These are phyloP conservation scores for Menidia menidia DNA, from an alignment of 2,797 vertebrate species.

Conservation along the genomic window DNA sequence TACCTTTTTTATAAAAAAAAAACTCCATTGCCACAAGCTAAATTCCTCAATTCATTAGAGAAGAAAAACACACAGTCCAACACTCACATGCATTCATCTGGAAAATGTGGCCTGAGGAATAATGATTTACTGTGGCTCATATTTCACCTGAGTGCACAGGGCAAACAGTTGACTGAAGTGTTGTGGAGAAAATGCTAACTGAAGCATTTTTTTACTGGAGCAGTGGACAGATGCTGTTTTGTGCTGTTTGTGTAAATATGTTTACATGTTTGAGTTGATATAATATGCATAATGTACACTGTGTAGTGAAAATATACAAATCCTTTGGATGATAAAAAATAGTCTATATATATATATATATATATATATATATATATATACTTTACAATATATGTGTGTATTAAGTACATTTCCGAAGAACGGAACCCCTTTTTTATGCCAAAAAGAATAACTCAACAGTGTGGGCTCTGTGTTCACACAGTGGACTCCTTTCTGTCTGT, in stretches of 20 bases:
- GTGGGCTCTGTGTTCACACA: constrained; percentile 69
- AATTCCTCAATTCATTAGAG: constrained; percentile 88
- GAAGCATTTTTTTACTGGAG: constrained; percentile 78
- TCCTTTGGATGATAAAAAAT: constrained; percentile 4
- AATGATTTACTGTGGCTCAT: constrained; percentile 87
- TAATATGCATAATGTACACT: constrained; percentile 40
- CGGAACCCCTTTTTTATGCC: constrained; percentile 75
- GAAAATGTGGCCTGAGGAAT: constrained; percentile 86
- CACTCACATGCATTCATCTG: constrained; percentile 85
- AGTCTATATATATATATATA: no score
- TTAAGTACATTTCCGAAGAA: constrained; percentile 59
- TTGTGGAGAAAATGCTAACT: constrained; percentile 84
- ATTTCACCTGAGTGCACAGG: constrained; percentile 87
- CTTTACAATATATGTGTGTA: no score
- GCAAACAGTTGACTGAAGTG: constrained; percentile 85
- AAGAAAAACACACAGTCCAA: constrained; percentile 84
- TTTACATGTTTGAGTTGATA: constrained; percentile 59
- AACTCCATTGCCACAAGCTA: constrained; percentile 79
- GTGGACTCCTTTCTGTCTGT: constrained; percentile 64
- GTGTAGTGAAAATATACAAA: constrained; percentile 40
- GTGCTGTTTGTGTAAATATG: constrained; percentile 64
- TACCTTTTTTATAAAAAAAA: constrained; percentile 68
- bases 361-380: no score
- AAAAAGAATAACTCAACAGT: constrained; percentile 70
- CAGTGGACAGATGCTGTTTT: constrained; percentile 77